Percentiles rank a stretch among this genome's conserved stretches.
phyloP scores from a whole-genome alignment of 1,140 invertebrate species.

The Caenorhabditis brenneri region DNA sequence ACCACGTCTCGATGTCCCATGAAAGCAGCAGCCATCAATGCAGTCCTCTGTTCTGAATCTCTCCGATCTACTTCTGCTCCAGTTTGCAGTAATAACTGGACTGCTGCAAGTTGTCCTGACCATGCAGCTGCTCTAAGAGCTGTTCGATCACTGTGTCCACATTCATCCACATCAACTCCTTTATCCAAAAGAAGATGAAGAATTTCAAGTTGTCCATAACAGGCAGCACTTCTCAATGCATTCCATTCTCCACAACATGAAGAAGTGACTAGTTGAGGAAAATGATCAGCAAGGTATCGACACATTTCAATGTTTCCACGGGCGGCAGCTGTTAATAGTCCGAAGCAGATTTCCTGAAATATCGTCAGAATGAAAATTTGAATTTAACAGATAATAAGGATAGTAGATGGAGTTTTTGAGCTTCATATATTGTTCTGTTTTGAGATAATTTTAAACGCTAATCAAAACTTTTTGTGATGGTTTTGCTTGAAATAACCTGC shows the following conservation, averaged over 20 bases:
- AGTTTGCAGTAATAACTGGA: constrained; percentile 42
- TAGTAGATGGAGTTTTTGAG: too few species aligned
- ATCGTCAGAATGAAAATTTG: background rate
- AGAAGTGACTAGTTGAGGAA: background rate
- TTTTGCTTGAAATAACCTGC: too few species aligned
- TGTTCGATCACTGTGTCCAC: constrained; percentile 56
- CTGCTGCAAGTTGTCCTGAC: constrained; percentile 42
- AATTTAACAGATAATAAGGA: background rate
- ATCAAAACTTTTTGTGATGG: too few species aligned
- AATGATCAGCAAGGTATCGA: constrained; percentile 38
- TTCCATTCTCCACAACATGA: constrained; percentile 45
- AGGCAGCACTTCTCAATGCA: constrained; percentile 55
- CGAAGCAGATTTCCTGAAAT: constrained; percentile 23
- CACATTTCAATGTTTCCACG: constrained; percentile 53
- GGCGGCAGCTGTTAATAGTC: constrained; percentile 50
- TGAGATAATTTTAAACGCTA: background rate
- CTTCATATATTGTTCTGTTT: too few species aligned
- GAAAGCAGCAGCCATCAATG: constrained; percentile 57
- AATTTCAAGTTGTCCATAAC: constrained; percentile 41
- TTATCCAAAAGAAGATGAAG: constrained; percentile 32
- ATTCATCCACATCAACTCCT: constrained; percentile 49
- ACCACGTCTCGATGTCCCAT: constrained; percentile 55
- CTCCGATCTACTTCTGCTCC: constrained; percentile 50
- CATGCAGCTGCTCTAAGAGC: constrained; percentile 56
- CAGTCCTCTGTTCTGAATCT: constrained; percentile 54